Evolutionary conservation across 2,888 invertebrate species (phyloP).

Genomic region (Temnothorax ravouxi): DNA sequence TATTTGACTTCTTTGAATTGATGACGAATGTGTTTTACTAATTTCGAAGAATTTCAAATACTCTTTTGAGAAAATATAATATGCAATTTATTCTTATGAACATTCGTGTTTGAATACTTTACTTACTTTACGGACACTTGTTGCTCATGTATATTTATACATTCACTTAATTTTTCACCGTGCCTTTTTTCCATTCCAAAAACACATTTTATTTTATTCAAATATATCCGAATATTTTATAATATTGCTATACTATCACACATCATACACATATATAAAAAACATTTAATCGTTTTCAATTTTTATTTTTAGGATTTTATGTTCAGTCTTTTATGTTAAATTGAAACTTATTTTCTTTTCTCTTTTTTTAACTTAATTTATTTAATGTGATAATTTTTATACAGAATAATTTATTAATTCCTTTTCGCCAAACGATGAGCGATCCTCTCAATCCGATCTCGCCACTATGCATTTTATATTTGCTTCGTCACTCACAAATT

Average conservation of each 20-base stretch:
- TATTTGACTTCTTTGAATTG: neutral
- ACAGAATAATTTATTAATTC: neutral
- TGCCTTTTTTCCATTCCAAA: neutral
- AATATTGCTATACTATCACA: neutral
- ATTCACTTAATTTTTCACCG: neutral
- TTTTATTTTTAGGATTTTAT: neutral
- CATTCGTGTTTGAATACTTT: neutral
- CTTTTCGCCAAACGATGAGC: neutral
- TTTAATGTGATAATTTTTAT: neutral
- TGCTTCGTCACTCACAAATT: conserved; percentile 18
- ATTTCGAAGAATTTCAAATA: neutral
- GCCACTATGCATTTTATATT: neutral
- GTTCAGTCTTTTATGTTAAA: neutral
- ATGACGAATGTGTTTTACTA: neutral
- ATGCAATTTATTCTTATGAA: neutral
- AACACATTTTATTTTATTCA: no score
- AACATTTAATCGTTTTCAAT: neutral
- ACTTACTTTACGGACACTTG: neutral
- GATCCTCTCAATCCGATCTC: conserved; percentile 5
- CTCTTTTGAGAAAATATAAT: neutral
- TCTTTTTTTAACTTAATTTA: neutral
- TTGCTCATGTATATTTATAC: neutral
- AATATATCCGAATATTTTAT: neutral
- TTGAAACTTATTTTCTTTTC: neutral
- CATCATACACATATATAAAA: neutral